Conservation (phyloP, 2,888 invertebrate genomes). For the Tipula vernalis region DNA sequence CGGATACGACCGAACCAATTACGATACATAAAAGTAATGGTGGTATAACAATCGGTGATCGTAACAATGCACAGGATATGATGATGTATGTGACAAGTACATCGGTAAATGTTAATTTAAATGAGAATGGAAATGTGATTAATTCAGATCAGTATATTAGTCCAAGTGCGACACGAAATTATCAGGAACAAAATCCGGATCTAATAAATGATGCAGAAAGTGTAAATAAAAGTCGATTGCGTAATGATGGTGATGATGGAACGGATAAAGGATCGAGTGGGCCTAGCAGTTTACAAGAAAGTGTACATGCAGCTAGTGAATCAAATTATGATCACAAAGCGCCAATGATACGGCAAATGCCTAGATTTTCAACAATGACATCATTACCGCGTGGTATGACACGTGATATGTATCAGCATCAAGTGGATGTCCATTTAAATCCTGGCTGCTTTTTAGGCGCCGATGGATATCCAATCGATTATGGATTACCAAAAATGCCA, state of each 20-base stretch:
- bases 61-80: slow-evolving; percentile 36
- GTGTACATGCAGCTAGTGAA: slow-evolving; percentile 19
- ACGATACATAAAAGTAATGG: slow-evolving; percentile 41
- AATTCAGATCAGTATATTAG: slow-evolving; percentile 40
- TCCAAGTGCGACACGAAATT: slow-evolving; percentile 42
- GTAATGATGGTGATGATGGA: slow-evolving; percentile 32
- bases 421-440: slow-evolving; percentile 61
- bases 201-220: slow-evolving; percentile 66
- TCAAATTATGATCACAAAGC: slow-evolving; percentile 41
- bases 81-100: slow-evolving; percentile 29
- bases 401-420: slow-evolving; percentile 42
- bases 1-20: slow-evolving; percentile 36
- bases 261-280: slow-evolving; percentile 28
- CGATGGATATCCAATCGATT: slow-evolving; percentile 70
- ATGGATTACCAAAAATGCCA: slow-evolving; percentile 56
- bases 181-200: slow-evolving; percentile 62
- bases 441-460: slow-evolving; percentile 64
- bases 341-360: slow-evolving; percentile 31
- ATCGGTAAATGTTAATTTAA: slow-evolving; percentile 26
- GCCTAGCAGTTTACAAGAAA: slow-evolving; percentile 24
- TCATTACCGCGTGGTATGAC: slow-evolving; percentile 40
- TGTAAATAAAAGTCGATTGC: slow-evolving; percentile 37
- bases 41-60: slow-evolving; percentile 39
- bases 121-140: slow-evolving; percentile 27
- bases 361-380: slow-evolving; percentile 35